Evolutionary conservation across 2,888 invertebrate genomes (phyloP).

Genomic region (Rhodophaea formosa): DNA sequence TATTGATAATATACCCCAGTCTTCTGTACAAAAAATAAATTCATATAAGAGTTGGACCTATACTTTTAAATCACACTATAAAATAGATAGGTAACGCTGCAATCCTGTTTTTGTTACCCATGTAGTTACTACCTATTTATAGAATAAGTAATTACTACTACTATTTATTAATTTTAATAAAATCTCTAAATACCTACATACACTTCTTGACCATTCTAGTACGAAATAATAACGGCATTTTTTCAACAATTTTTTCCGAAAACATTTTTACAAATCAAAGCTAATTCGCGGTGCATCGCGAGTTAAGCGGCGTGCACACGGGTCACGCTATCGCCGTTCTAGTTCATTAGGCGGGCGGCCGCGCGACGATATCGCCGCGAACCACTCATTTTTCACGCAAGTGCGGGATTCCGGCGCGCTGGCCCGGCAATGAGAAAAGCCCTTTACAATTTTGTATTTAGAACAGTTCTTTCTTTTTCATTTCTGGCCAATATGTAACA

Average conservation of each 20-base stretch:
- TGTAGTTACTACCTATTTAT: no score
- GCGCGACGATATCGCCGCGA: slow-evolving; percentile 56
- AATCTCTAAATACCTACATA: no score
- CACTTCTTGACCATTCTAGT: no score
- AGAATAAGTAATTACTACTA: no score
- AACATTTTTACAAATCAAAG: slow-evolving; percentile 5
- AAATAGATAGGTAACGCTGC: no score
- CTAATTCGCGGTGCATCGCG: slow-evolving; percentile 37
- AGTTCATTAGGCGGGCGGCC: slow-evolving; percentile 69
- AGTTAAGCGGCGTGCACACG: slow-evolving; percentile 54
- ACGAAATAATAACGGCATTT: no score
- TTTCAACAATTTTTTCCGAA: neutral
- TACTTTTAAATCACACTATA: no score
- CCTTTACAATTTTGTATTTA: slow-evolving; percentile 17
- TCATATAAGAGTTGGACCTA: no score
- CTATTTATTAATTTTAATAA: no score
- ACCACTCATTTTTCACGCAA: slow-evolving; percentile 70
- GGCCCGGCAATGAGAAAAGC: slow-evolving; percentile 7
- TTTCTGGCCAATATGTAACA: neutral
- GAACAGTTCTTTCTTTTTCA: slow-evolving; percentile 12
- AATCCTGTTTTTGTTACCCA: no score
- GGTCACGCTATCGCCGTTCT: slow-evolving; percentile 73
- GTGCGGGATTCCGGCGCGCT: slow-evolving; percentile 26
- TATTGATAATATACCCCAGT: no score
- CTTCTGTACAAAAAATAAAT: no score